Base-by-base conservation (phyloP, 2,888 invertebrate species). In the Polydrusus tereticollis region DNA sequence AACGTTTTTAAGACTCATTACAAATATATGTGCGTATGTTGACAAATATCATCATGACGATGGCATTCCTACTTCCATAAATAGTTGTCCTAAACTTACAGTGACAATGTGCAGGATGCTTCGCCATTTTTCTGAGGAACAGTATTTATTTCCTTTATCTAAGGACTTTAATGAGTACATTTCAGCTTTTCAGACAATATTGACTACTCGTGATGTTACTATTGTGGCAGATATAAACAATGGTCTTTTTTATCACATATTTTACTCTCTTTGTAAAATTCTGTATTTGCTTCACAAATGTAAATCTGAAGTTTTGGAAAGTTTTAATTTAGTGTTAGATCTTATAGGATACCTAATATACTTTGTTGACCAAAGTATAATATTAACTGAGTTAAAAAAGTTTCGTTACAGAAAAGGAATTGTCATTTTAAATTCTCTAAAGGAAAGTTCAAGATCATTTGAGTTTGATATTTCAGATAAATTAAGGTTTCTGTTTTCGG, bases 21-120 rank as follows among this genome's bases (percentile, higher is more conserved):
- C 78, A 55, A 83, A 83, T 77, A 68, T 82, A 21, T 82, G 80
- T 75, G 68, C 71, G 52, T 81, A 80, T 71, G 75, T 75, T 29
- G 75, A 78, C 36, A 71, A 38, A 43, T 77, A 69, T 66, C 59
- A 77, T 43, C 72, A 76, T 67, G 67, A 68, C 36, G 38, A 68
- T 6, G 41, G 45, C n/a, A 57, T 78, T 47, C 23, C 72, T 10
- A 38, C 52, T 33, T 64, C 73, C 47, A 75, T 79, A 58, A 72
- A 63, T 50, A 45, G 68, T 14, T 69, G 77, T 74, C 72, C 70
- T 2, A 72, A 77, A 59, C 59, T 75, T 58, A 77, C 80, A 58
- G 16, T 77, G 8, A 45, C 73, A 33, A 76, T 80, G 57, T 58
- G 79, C 38, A 66, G 70, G 62, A 76, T 78, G 62, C 72, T 83